Evolutionary conservation across 2,888 invertebrate genomes (phyloP).

Genomic region (Dynastes tityus): DNA sequence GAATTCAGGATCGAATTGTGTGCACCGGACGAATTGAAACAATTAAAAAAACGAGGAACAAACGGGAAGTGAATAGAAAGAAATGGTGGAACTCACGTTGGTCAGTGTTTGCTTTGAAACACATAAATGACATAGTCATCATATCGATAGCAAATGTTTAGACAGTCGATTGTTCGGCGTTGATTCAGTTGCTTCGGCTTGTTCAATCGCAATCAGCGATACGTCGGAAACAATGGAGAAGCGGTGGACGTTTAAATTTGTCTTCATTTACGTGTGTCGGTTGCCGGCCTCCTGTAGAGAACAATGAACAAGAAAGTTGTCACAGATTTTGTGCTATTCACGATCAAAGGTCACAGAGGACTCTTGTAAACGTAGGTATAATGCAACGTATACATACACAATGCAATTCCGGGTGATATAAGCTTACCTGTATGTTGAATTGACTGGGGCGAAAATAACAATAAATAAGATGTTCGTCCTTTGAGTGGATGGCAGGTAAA

Average conservation of each 20-base stretch:
- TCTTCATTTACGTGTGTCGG: constrained; percentile 70
- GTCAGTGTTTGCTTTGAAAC: constrained; percentile 37
- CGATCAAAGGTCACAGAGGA: constrained; percentile 36
- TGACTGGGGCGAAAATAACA: neutral
- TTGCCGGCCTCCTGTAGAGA: constrained; percentile 68
- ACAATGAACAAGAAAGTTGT: constrained; percentile 67
- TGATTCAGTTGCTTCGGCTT: constrained; percentile 59
- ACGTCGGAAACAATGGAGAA: constrained; percentile 60
- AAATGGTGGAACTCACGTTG: constrained; percentile 21
- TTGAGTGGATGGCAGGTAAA: constrained; percentile 47
- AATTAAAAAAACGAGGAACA: constrained; percentile 11
- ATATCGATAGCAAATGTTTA: constrained; percentile 58
- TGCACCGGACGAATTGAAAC: constrained; percentile 5
- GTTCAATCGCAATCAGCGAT: constrained; percentile 67
- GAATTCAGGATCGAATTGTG: constrained; percentile 1
- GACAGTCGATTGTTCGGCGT: constrained; percentile 58
- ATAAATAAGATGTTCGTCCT: constrained; percentile 47
- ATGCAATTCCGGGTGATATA: constrained; percentile 42
- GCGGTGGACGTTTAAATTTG: constrained; percentile 67
- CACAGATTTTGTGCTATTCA: constrained; percentile 59
- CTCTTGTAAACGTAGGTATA: neutral
- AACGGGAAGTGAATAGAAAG: constrained; percentile 4
- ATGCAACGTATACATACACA: constrained; percentile 19
- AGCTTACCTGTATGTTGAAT: constrained; percentile 32
- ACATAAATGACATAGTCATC: constrained; percentile 55